Percentiles rank a stretch among this genome's conserved stretches.
Conservation (phyloP, 1,140 invertebrate species). For the Batillaria attramentaria region DNA sequence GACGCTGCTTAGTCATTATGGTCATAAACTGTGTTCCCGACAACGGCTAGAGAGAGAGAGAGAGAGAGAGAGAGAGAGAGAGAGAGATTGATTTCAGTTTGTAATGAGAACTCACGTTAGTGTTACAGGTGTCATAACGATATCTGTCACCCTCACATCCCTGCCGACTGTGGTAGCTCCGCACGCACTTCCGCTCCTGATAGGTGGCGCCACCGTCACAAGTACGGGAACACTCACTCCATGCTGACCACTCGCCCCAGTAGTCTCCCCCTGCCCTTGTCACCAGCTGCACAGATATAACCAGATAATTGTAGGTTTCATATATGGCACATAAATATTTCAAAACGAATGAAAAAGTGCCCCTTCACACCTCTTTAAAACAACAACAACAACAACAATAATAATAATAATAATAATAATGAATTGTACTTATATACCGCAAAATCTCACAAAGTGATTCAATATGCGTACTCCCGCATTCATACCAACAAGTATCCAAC, state of each 20-base stretch:
- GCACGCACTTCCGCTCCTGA: constrained; percentile 78
- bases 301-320: neutral
- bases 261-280: constrained; percentile 29
- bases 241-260: constrained; percentile 79
- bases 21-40: no score
- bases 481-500: neutral
- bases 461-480: neutral
- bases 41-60: neutral
- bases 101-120: constrained; percentile 79
- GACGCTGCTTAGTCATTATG: no score
- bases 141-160: constrained; percentile 86
- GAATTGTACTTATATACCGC: no score
- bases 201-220: constrained; percentile 90
- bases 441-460: neutral
- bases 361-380: neutral
- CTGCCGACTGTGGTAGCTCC: constrained; percentile 78
- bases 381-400: neutral
- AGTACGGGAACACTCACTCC: constrained; percentile 80
- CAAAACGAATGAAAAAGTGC: neutral
- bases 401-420: neutral
- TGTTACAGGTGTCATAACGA: constrained; percentile 91
- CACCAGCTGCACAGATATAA: constrained; percentile 25
- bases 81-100: neutral
- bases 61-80: neutral
- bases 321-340: neutral